phyloP scores from a whole-genome alignment of 2,888 invertebrate species.

The Stratiomys singularior region DNA sequence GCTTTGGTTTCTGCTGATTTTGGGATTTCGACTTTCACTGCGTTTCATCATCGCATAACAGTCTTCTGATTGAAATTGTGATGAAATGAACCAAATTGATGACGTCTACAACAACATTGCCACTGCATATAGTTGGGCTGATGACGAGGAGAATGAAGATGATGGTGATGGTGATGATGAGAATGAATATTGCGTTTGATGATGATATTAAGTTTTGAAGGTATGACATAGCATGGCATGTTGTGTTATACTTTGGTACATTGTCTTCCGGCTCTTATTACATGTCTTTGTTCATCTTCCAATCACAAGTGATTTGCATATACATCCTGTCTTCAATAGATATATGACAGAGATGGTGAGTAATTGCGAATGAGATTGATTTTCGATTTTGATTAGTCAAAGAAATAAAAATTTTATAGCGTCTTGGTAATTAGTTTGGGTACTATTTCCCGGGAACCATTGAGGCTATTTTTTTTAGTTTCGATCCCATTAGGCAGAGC shows the following conservation, averaged over 20 bases:
- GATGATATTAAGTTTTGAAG: no score
- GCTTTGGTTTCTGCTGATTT: conserved; percentile 41
- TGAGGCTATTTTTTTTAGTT: no score
- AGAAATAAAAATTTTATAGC: no score
- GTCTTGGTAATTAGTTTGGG: no score
- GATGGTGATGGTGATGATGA: neutral
- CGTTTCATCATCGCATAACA: conserved; percentile 20
- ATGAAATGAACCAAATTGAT: conserved; percentile 25
- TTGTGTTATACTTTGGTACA: neutral
- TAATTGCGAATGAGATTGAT: neutral
- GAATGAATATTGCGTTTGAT: no score
- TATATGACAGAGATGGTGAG: neutral
- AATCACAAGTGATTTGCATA: neutral
- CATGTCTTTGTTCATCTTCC: neutral
- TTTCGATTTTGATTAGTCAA: no score
- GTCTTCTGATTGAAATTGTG: conserved; percentile 42
- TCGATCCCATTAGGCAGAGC: no score
- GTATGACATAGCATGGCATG: no score
- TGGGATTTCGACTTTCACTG: conserved; percentile 30
- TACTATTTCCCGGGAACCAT: no score
- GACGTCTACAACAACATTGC: conserved; percentile 1
- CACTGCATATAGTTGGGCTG: neutral
- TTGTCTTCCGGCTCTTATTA: neutral
- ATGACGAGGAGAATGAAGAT: neutral
- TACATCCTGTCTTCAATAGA: neutral